Conservation (phyloP, 2,888 invertebrate genomes). For the Microchrysa polita region DNA sequence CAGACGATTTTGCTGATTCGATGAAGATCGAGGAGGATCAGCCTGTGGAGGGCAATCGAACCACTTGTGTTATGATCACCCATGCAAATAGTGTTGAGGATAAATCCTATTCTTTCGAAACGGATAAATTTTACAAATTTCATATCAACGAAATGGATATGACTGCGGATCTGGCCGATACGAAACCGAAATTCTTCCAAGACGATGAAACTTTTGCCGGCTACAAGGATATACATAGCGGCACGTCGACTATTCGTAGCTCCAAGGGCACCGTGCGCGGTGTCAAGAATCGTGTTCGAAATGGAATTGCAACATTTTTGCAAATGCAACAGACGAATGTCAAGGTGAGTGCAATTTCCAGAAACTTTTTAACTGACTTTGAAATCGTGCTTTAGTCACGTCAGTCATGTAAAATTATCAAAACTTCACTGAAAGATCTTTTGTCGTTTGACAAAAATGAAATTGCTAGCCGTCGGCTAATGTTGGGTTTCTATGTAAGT, state of each 20-base stretch:
- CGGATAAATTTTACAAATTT: constrained; percentile 84
- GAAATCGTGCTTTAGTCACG: not conserved
- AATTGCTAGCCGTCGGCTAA: constrained; percentile 23
- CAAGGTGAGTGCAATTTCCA: constrained; percentile 74
- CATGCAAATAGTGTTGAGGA: constrained; percentile 54
- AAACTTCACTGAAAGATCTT: too few species aligned
- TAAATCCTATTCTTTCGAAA: constrained; percentile 68
- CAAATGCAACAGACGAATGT: constrained; percentile 78
- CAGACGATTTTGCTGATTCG: constrained; percentile 20
- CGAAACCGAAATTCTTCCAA: constrained; percentile 54
- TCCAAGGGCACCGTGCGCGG: constrained; percentile 93
- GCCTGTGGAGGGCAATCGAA: constrained; percentile 34
- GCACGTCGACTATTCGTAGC: constrained; percentile 84
- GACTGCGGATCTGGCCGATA: constrained; percentile 52
- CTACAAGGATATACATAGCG: constrained; percentile 76
- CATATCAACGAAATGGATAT: constrained; percentile 78
- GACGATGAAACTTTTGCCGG: constrained; percentile 82
- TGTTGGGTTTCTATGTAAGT: too few species aligned
- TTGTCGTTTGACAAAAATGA: not conserved
- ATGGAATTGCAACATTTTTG: constrained; percentile 94
- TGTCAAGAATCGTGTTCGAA: constrained; percentile 92
- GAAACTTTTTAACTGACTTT: not conserved
- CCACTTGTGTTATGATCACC: constrained; percentile 43
- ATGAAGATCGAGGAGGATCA: constrained; percentile 38
- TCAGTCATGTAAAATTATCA: not conserved